Conservation (phyloP, 2,797 vertebrate species). For the Phrynocephalus guinanensis region DNA sequence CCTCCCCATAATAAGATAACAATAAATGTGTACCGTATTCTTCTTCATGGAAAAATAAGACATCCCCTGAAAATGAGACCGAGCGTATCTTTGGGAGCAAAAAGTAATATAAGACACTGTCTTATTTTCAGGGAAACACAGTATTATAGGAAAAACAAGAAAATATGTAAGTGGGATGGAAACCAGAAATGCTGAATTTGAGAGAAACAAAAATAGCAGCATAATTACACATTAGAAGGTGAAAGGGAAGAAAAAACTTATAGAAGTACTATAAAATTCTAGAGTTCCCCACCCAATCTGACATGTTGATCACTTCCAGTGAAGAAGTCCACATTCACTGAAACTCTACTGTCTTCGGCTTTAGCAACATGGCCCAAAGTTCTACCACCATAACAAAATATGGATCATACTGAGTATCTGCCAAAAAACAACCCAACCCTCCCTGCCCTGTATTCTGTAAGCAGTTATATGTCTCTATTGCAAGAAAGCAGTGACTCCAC, state of each 20-base stretch:
- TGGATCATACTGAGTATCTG: background rate
- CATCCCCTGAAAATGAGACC: too few species aligned
- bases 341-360: background rate
- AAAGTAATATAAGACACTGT: too few species aligned
- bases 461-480: background rate
- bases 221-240: background rate
- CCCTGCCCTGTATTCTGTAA: background rate
- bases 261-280: background rate
- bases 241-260: background rate
- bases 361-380: background rate
- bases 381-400: background rate
- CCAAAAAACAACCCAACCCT: background rate
- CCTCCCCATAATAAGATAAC: too few species aligned
- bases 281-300: background rate
- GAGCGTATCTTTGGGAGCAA: too few species aligned
- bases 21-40: too few species aligned
- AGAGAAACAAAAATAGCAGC: background rate
- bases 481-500: background rate
- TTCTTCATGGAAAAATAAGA: too few species aligned
- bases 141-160: conserved; percentile 7
- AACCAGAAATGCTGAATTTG: conserved; percentile 12
- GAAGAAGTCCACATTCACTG: conserved; percentile 4
- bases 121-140: too few species aligned
- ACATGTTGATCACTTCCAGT: background rate
- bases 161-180: conserved; percentile 9